These are phyloP conservation scores for Doris montereyensis DNA, from an alignment of 2,888 invertebrate genomes.

Conservation along the genomic window DNA sequence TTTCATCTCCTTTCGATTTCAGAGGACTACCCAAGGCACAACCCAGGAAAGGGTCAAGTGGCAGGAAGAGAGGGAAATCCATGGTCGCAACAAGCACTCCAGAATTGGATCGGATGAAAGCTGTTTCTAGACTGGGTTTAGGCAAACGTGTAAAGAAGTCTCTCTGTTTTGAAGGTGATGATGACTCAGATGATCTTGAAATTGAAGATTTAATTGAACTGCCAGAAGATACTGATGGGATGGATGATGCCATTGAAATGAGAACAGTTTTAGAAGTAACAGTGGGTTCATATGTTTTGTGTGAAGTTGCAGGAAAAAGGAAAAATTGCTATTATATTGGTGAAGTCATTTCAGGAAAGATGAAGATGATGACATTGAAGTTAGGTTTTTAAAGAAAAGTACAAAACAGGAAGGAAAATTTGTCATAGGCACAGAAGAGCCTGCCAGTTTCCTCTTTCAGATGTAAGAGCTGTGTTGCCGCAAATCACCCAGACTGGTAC, in stretches of 20 bases:
- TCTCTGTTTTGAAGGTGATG: slow-evolving; percentile 17
- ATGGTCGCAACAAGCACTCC: slow-evolving; percentile 17
- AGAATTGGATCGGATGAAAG: not conserved
- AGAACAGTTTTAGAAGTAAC: not conserved
- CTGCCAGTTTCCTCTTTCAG: not conserved
- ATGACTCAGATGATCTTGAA: not conserved
- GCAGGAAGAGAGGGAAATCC: not conserved
- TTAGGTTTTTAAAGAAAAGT: not conserved
- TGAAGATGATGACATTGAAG: not conserved
- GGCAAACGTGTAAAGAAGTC: not conserved
- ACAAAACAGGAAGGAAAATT: not conserved
- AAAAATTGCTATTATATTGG: not conserved
- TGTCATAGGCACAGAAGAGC: not conserved
- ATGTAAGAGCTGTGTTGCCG: not conserved
- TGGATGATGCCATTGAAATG: not conserved
- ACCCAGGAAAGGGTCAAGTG: not conserved
- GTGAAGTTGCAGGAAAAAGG: not conserved
- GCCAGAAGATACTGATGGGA: not conserved
- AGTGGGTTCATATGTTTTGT: not conserved
- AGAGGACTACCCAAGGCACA: slow-evolving; percentile 6
- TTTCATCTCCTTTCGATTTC: slow-evolving; percentile 20
- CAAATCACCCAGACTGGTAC: not conserved
- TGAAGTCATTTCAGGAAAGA: not conserved
- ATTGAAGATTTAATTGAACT: too few species aligned
- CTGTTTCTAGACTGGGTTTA: not conserved